These are phyloP conservation scores for Plagiodera versicolora DNA, from an alignment of 2,888 invertebrate species.

Conservation along the genomic window DNA sequence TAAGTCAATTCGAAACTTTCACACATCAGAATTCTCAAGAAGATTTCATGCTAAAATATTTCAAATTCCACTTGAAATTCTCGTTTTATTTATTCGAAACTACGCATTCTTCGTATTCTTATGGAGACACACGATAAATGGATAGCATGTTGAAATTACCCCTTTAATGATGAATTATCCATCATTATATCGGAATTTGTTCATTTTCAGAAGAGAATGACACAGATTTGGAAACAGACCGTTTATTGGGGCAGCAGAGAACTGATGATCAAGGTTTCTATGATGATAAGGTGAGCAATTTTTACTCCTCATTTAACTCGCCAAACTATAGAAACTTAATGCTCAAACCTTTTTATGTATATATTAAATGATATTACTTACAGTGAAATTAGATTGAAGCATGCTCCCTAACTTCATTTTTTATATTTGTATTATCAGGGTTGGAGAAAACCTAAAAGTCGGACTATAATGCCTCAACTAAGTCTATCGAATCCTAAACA, in stretches of 20 bases:
- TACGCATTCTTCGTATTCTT: no score
- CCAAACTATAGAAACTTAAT: neutral
- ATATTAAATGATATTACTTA: neutral
- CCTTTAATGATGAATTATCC: no score
- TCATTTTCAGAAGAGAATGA: constrained; percentile 78
- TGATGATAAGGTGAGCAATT: constrained; percentile 73
- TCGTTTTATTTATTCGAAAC: no score
- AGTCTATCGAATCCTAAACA: constrained; percentile 60
- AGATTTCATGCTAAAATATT: no score
- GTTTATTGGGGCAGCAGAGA: constrained; percentile 90
- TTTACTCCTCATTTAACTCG: constrained; percentile 11
- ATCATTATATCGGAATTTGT: constrained; percentile 5
- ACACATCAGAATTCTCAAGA: no score
- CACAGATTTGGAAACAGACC: constrained; percentile 97
- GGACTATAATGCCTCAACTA: constrained; percentile 71
- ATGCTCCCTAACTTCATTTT: constrained; percentile 39
- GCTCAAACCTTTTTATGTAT: no score
- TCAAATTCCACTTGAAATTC: no score
- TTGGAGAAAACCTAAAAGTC: constrained; percentile 78
- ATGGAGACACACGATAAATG: no score
- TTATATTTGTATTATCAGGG: constrained; percentile 59
- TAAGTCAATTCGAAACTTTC: no score
- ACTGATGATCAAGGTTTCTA: constrained; percentile 93
- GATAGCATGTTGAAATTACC: no score
- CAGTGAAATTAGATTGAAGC: constrained; percentile 22